Evolutionary conservation across 2,113 vertebrate species (phyloP).

Genomic region (Sander vitreus): DNA sequence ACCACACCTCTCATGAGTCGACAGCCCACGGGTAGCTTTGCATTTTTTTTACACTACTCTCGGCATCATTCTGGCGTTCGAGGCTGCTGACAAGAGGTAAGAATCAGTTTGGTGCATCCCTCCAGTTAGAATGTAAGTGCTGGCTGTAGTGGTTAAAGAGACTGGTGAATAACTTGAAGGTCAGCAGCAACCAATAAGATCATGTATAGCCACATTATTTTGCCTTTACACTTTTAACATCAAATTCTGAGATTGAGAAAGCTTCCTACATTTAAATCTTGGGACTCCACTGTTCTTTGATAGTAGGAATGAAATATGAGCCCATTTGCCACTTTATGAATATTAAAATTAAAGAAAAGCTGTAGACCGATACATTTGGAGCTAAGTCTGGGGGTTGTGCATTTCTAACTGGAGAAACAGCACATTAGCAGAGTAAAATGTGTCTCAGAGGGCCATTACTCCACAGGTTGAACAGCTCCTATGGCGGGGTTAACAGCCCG

Average conservation of each 20-base stretch:
- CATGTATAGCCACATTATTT: rapidly evolving
- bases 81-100: slow-evolving; percentile 13
- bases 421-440: slow-evolving; percentile 36
- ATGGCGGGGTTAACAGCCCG: slow-evolving; percentile 58
- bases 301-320: neutral
- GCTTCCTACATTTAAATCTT: neutral
- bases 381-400: neutral
- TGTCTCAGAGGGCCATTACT: slow-evolving; percentile 35
- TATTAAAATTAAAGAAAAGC: slow-evolving; percentile 15
- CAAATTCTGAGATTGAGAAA: neutral
- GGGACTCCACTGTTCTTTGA: no score
- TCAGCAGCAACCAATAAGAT: neutral
- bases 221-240: neutral
- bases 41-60: slow-evolving; percentile 45
- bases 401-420: neutral
- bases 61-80: slow-evolving; percentile 33
- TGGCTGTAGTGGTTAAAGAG: slow-evolving; percentile 4
- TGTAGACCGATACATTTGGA: neutral
- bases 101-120: slow-evolving; percentile 16
- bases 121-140: neutral
- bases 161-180: neutral
- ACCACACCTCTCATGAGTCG: neutral
- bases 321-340: slow-evolving; percentile 12
- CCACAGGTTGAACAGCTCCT: slow-evolving; percentile 35
- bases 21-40: slow-evolving; percentile 28